Conservation (phyloP, 2,797 vertebrate species). For the Sebastes umbrosus region DNA sequence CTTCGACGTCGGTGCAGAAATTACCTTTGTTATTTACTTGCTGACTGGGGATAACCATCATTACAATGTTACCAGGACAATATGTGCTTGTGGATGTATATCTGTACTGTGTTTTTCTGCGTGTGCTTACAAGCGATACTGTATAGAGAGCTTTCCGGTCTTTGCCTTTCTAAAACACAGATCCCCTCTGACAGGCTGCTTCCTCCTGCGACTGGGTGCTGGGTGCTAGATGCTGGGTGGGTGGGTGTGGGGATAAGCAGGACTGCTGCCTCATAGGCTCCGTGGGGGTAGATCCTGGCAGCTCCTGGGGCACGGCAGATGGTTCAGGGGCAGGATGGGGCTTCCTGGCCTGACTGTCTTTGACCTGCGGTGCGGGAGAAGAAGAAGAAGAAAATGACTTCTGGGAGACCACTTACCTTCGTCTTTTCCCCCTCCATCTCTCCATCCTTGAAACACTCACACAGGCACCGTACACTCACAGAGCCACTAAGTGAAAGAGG, state of each 20-base stretch:
- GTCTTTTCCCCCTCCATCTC: not conserved
- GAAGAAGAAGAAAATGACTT: conserved; percentile 29
- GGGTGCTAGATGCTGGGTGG: conserved; percentile 43
- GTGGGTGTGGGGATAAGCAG: conserved; percentile 39
- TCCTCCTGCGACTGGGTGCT: conserved; percentile 51
- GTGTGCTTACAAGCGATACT: not conserved
- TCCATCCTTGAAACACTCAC: not conserved
- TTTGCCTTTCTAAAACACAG: conserved; percentile 14
- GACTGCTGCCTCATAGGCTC: conserved; percentile 44
- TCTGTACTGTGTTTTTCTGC: not conserved
- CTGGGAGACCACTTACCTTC: conserved; percentile 14
- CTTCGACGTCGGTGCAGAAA: conserved; percentile 46
- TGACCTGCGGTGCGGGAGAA: conserved; percentile 63
- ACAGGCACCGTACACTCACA: not conserved
- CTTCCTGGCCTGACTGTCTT: conserved; percentile 69
- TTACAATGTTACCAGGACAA: conserved; percentile 13
- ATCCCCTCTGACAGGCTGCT: conserved; percentile 54
- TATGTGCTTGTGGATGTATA: not conserved
- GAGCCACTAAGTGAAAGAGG: not conserved
- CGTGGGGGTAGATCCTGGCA: conserved; percentile 70
- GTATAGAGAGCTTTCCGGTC: not conserved
- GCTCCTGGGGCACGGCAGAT: conserved; percentile 77
- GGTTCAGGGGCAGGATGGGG: conserved; percentile 66
- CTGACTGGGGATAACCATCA: conserved; percentile 1
- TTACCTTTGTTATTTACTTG: conserved; percentile 23